Conservation (phyloP, 2,888 invertebrate species). For the Timandra comae region DNA sequence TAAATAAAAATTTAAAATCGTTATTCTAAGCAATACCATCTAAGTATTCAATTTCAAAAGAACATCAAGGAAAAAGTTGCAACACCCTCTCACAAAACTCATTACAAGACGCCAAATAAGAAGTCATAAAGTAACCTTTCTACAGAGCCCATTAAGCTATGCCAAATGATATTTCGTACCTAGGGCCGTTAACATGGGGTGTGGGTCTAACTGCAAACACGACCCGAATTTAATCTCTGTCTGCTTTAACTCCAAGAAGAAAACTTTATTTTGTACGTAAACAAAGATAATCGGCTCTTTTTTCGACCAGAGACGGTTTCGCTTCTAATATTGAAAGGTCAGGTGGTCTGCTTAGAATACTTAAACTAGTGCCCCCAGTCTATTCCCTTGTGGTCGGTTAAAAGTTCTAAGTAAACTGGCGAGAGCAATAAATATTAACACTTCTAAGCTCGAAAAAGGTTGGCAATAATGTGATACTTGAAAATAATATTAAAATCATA, state of each 20-base stretch:
- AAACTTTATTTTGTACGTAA: conserved; percentile 71
- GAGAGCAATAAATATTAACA: conserved; percentile 18
- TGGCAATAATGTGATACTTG: conserved; percentile 39
- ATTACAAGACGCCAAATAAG: conserved; percentile 68
- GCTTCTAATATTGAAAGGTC: conserved; percentile 55
- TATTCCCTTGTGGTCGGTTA: conserved; percentile 20
- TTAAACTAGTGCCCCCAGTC: conserved; percentile 29
- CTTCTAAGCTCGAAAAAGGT: conserved; percentile 21
- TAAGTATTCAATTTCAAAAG: conserved; percentile 6
- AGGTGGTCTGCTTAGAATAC: conserved; percentile 55
- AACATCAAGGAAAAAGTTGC: conserved; percentile 46
- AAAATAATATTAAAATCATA: conserved; percentile 3
- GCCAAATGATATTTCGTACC: conserved; percentile 69
- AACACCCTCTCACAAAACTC: conserved; percentile 60
- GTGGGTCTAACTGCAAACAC: conserved; percentile 55
- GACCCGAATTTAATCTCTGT: conserved; percentile 66
- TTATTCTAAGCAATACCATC: too few relatives aligned
- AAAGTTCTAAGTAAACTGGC: neutral
- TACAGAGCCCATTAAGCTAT: conserved; percentile 63
- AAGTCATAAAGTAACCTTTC: conserved; percentile 68
- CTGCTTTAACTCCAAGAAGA: conserved; percentile 61
- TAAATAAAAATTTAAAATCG: too few relatives aligned
- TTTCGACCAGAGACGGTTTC: conserved; percentile 36
- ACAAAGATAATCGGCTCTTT: conserved; percentile 63
- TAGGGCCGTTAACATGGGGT: conserved; percentile 63